Percentiles rank a stretch among this genome's conserved stretches.
These are phyloP conservation scores for Electrona antarctica DNA, from an alignment of 2,113 vertebrate species.

Conservation along the genomic window DNA sequence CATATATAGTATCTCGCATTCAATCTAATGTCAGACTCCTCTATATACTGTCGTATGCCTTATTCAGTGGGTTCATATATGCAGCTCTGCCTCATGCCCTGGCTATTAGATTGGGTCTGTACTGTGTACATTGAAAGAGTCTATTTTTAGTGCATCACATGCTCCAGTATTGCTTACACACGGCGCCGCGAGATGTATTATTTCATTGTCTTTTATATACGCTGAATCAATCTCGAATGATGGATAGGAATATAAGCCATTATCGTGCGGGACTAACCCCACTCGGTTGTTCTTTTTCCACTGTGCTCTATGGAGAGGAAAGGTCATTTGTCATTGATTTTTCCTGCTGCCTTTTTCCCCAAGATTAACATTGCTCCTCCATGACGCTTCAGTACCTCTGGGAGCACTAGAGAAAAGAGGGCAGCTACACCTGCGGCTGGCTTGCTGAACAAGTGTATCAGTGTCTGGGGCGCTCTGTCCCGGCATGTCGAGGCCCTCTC, in stretches of 20 bases:
- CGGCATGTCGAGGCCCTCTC: slow-evolving; percentile 82
- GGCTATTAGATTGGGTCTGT: not conserved
- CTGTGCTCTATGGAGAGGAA: slow-evolving; percentile 17
- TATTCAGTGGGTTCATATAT: not conserved
- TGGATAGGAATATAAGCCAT: slow-evolving; percentile 43
- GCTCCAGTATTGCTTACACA: not conserved
- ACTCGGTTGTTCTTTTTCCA: slow-evolving; percentile 27
- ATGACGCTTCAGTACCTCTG: slow-evolving; percentile 73
- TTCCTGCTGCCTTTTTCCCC: slow-evolving; percentile 24
- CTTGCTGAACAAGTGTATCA: slow-evolving; percentile 94
- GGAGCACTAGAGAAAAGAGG: slow-evolving; percentile 76
- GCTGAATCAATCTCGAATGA: slow-evolving; percentile 10
- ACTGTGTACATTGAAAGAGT: slow-evolving; percentile 25
- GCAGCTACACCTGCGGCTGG: slow-evolving; percentile 91
- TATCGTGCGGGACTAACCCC: slow-evolving; percentile 15
- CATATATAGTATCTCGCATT: not conserved
- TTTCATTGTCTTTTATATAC: slow-evolving; percentile 37
- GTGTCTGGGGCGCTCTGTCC: slow-evolving; percentile 85
- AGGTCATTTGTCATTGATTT: slow-evolving; percentile 55
- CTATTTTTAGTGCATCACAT: slow-evolving; percentile 3
- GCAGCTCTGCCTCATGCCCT: not conserved
- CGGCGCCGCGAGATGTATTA: slow-evolving; percentile 7
- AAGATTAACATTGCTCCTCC: slow-evolving; percentile 74
- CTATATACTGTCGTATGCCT: not conserved
- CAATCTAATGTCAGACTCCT: not conserved